Evolutionary conservation across 1,140 invertebrate species (phyloP).

Genomic region (Lethrus apterus): DNA sequence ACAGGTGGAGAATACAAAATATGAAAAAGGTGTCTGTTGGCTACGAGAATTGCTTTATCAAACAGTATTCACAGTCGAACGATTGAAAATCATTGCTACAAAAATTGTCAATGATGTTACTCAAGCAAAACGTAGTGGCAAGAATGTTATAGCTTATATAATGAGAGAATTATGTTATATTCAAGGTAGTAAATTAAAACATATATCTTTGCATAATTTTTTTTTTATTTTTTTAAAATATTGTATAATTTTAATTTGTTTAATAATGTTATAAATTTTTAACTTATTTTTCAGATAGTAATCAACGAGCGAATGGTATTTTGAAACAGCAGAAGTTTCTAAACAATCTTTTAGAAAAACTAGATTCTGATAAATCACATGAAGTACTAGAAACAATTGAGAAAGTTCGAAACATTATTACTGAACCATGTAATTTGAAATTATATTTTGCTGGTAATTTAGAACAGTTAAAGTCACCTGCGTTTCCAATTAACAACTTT

Average conservation of each 20-base stretch:
- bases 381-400: constrained; percentile 56
- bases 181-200: constrained; percentile 44
- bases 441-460: constrained; percentile 69
- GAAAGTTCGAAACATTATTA: constrained; percentile 53
- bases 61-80: constrained; percentile 61
- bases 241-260: constrained; percentile 3
- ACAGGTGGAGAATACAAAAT: constrained; percentile 65
- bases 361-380: constrained; percentile 47
- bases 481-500: constrained; percentile 49
- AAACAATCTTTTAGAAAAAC: constrained; percentile 51
- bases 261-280: not conserved
- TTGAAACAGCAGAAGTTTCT: constrained; percentile 73
- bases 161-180: constrained; percentile 55
- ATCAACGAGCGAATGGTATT: constrained; percentile 59
- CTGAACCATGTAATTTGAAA: constrained; percentile 50
- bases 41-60: constrained; percentile 67
- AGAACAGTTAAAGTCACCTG: constrained; percentile 46
- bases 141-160: constrained; percentile 51
- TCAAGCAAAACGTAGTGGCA: constrained; percentile 58
- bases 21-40: constrained; percentile 67
- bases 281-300: constrained; percentile 54
- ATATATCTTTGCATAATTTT: constrained; percentile 3
- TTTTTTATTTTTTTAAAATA: constrained; percentile 3
- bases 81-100: constrained; percentile 66
- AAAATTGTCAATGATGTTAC: constrained; percentile 73